phyloP scores from a whole-genome alignment of 1,140 invertebrate genomes.

The Manduca sexta region DNA sequence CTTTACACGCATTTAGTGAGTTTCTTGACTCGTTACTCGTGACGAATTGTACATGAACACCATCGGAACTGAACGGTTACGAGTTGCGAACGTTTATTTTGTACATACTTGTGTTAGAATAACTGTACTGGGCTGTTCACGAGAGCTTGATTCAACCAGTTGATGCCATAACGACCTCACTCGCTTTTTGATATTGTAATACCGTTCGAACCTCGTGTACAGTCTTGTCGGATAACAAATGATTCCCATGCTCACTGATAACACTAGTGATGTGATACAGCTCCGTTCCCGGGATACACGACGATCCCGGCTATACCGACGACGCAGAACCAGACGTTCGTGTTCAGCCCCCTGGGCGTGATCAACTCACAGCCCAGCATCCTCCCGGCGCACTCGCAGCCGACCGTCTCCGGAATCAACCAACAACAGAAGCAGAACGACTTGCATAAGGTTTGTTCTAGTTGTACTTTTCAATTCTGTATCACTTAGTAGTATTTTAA shows the following conservation, averaged over 20 bases:
- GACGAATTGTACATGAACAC: neutral
- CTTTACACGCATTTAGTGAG: conserved; percentile 21
- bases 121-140: too few species aligned
- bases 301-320: conserved; percentile 86
- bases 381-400: conserved; percentile 73
- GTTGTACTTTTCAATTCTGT: too few species aligned
- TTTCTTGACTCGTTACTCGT: conserved; percentile 4
- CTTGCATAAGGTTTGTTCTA: conserved; percentile 70
- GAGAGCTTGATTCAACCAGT: too few species aligned
- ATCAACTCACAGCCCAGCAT: conserved; percentile 82
- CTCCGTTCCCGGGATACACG: conserved; percentile 78
- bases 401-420: conserved; percentile 55
- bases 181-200: too few species aligned
- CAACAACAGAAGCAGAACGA: conserved; percentile 69
- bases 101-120: too few species aligned
- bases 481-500: too few species aligned
- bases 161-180: too few species aligned
- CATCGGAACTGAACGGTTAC: too few species aligned
- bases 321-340: conserved; percentile 83
- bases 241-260: too few species aligned
- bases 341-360: conserved; percentile 83
- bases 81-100: too few species aligned
- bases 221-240: too few species aligned
- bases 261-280: conserved; percentile 26
- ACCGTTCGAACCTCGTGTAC: too few species aligned